Conservation (phyloP, 2,888 invertebrate species). For the Zaprionus bogoriensis region DNA sequence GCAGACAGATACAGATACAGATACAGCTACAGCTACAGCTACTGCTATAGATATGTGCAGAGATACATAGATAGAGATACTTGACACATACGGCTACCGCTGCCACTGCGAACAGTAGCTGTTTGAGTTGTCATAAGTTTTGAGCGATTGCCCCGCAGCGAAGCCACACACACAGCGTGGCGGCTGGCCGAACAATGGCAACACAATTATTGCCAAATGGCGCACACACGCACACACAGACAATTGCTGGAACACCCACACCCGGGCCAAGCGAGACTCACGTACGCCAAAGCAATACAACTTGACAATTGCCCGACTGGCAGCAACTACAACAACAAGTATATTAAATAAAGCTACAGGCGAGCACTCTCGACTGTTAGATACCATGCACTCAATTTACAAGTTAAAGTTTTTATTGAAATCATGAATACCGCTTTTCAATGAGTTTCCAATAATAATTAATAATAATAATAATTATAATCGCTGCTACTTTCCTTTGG, state of each 20-base stretch:
- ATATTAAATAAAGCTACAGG: too few species aligned
- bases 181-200: slow-evolving; percentile 62
- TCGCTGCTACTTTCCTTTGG: too few species aligned
- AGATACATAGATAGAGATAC: slow-evolving; percentile 45
- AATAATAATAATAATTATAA: too few species aligned
- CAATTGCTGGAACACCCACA: slow-evolving; percentile 36
- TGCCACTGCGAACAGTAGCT: slow-evolving; percentile 68
- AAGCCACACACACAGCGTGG: slow-evolving; percentile 75
- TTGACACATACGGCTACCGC: slow-evolving; percentile 40
- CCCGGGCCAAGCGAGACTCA: too few species aligned
- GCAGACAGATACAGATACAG: slow-evolving; percentile 10
- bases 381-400: too few species aligned
- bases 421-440: too few species aligned
- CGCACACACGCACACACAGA: slow-evolving; percentile 37
- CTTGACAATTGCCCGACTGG: slow-evolving; percentile 57
- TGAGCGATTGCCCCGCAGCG: slow-evolving; percentile 79
- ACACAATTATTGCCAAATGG: slow-evolving; percentile 75
- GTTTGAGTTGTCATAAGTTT: slow-evolving; percentile 78
- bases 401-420: too few species aligned
- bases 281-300: slow-evolving; percentile 34
- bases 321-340: slow-evolving; percentile 36
- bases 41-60: slow-evolving; percentile 27
- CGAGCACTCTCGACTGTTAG: too few species aligned
- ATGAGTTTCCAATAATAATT: too few species aligned
- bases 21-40: slow-evolving; percentile 1